Conservation (phyloP, 2,113 vertebrate species). For the Upupa epops region DNA sequence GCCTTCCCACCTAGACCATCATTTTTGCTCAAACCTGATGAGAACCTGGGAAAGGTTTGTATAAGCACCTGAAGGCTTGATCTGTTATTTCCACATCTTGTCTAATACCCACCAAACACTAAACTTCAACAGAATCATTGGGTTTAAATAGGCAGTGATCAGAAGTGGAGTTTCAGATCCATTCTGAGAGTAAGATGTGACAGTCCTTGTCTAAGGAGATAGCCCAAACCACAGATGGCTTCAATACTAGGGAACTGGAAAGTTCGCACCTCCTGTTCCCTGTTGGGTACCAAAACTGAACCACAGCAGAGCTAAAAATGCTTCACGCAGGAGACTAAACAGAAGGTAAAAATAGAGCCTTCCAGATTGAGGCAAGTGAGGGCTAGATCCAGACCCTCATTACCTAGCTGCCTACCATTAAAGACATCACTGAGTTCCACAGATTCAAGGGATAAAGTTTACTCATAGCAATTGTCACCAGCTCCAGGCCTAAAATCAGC, state of each 20-base stretch:
- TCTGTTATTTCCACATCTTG: not conserved
- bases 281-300: not conserved
- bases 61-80: not conserved
- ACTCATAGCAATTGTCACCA: not conserved
- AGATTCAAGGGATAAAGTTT: not conserved
- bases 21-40: not conserved
- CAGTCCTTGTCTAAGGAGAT: not conserved
- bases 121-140: not conserved
- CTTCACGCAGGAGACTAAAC: not conserved
- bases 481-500: not conserved
- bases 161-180: not conserved
- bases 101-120: fast-evolving
- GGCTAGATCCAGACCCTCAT: not conserved
- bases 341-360: not conserved
- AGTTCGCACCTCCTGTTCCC: fast-evolving
- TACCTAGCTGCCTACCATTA: not conserved
- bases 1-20: too few species aligned
- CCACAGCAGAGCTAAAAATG: not conserved
- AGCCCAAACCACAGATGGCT: fast-evolving
- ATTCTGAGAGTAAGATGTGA: not conserved
- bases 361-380: not conserved
- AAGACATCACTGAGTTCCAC: not conserved
- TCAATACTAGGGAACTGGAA: not conserved
- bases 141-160: fast-evolving
- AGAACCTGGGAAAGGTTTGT: too few species aligned